phyloP scores from a whole-genome alignment of 1,140 invertebrate genomes.

The Cherax quadricarinatus region DNA sequence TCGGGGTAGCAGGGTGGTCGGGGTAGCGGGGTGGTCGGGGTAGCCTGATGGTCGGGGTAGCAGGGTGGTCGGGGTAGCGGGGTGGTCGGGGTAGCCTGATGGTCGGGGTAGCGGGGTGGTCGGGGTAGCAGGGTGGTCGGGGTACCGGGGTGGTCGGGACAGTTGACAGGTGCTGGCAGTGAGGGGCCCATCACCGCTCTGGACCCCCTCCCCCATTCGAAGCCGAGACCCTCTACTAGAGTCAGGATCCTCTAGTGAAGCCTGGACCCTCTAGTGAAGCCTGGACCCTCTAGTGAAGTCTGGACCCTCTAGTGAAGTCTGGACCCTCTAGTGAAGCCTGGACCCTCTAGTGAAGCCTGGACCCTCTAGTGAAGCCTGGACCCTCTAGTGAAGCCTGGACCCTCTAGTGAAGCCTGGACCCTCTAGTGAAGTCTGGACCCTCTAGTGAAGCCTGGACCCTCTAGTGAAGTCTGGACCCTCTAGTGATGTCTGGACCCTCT shows the following conservation, averaged over 20 bases:
- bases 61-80: background rate
- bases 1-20: background rate
- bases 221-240: background rate
- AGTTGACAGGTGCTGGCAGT: slow-evolving; percentile 51
- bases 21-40: background rate
- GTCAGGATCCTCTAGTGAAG: background rate
- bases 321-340: no score
- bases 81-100: background rate
- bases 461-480: no score
- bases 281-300: no score
- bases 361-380: no score
- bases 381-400: no score
- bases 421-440: no score
- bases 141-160: slow-evolving; percentile 25
- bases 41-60: background rate
- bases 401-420: no score
- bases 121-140: slow-evolving; percentile 1
- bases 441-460: no score
- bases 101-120: background rate
- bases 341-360: no score
- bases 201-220: background rate
- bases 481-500: no score
- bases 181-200: slow-evolving; percentile 33
- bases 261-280: no score
- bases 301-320: background rate